phyloP scores from a whole-genome alignment of 1,140 invertebrate genomes.

The Babylonia areolata region DNA sequence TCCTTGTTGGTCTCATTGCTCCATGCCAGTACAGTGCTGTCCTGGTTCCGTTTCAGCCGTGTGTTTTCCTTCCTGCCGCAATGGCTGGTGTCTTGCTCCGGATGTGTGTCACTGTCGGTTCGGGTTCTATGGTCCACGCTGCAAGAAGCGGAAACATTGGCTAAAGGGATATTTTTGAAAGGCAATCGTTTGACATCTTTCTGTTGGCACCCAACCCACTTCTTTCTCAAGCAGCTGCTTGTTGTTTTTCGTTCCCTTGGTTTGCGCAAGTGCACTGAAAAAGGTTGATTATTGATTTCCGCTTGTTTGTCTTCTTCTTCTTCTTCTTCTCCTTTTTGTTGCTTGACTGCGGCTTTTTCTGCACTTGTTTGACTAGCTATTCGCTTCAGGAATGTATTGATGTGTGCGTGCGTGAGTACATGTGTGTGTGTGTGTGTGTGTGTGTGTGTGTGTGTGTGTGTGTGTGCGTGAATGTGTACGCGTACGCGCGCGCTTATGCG shows the following conservation, averaged over 20 bases:
- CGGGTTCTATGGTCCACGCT: conserved; percentile 29
- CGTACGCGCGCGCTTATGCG: neutral
- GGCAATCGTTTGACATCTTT: neutral
- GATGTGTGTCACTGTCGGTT: conserved; percentile 33
- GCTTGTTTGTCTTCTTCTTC: too few relatives aligned
- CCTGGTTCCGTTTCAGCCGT: conserved; percentile 32
- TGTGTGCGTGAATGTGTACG: neutral
- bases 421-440: conserved; percentile 20
- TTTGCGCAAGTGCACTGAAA: too few relatives aligned
- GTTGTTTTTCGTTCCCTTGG: too few relatives aligned
- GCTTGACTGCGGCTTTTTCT: neutral
- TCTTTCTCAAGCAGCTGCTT: too few relatives aligned
- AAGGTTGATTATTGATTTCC: too few relatives aligned
- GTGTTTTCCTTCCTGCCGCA: conserved; percentile 30
- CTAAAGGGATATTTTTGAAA: neutral
- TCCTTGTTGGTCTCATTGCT: too few relatives aligned
- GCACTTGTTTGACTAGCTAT: neutral
- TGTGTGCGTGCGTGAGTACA: conserved; percentile 2
- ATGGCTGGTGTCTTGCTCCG: conserved; percentile 36
- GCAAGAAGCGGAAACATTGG: conserved; percentile 19
- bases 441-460: conserved; percentile 26
- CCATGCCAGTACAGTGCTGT: too few relatives aligned
- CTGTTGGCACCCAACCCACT: neutral
- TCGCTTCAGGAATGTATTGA: neutral
- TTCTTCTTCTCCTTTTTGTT: too few relatives aligned